These are phyloP conservation scores for Dasypogon diadema DNA, from an alignment of 2,888 invertebrate species.

Conservation along the genomic window DNA sequence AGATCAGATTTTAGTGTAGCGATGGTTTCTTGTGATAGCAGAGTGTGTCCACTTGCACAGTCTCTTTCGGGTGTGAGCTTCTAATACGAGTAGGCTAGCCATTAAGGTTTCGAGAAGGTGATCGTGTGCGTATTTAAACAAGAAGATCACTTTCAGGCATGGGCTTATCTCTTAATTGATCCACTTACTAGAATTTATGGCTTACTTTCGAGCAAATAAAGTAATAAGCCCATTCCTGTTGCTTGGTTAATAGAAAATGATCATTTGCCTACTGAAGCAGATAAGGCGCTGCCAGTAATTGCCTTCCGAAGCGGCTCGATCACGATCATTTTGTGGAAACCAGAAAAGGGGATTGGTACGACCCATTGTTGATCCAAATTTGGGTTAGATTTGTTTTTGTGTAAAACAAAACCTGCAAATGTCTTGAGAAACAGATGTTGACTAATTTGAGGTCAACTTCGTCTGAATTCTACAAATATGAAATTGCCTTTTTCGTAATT, in stretches of 20 bases:
- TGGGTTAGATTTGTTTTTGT: constrained; percentile 3
- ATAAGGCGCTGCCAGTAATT: background rate
- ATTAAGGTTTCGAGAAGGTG: background rate
- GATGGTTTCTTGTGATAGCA: constrained; percentile 15
- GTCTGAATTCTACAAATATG: too few relatives aligned
- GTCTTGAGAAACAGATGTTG: background rate
- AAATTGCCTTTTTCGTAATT: too few relatives aligned
- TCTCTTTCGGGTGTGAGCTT: background rate
- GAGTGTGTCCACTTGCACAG: constrained; percentile 2
- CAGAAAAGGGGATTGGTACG: background rate
- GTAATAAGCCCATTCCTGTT: constrained; percentile 5
- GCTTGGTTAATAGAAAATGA: constrained; percentile 4
- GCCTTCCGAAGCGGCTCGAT: background rate
- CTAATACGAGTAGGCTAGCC: background rate
- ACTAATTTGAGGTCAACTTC: too few relatives aligned
- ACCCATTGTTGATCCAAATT: constrained; percentile 9
- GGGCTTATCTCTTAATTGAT: constrained; percentile 25
- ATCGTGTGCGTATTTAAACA: background rate
- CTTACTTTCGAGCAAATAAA: background rate
- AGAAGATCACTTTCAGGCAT: background rate
- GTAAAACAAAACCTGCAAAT: background rate
- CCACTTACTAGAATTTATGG: constrained; percentile 10
- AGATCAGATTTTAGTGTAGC: constrained; percentile 14
- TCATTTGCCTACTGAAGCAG: constrained; percentile 8
- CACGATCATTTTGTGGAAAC: background rate